phyloP scores from a whole-genome alignment of 2,888 invertebrate genomes.

The Pseudococcus viburni region DNA sequence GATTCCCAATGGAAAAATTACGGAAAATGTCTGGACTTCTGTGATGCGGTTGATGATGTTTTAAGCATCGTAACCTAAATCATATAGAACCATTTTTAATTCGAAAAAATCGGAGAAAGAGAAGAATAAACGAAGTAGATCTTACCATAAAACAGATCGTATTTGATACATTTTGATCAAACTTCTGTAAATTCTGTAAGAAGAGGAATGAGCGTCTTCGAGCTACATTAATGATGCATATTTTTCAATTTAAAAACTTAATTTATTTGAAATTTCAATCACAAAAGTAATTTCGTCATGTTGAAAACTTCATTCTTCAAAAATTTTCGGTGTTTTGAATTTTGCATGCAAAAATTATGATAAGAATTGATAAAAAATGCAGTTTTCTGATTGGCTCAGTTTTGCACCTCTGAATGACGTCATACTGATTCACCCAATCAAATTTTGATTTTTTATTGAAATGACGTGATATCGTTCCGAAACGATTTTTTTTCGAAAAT shows the following conservation, averaged over 20 bases:
- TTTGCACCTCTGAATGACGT: not conserved
- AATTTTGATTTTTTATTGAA: not conserved
- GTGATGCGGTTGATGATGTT: not conserved
- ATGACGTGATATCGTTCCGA: not conserved
- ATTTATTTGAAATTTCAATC: not conserved
- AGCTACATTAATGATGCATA: not conserved
- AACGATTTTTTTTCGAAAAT: not conserved
- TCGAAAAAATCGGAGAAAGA: not conserved
- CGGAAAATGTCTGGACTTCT: not conserved
- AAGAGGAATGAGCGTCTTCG: not conserved
- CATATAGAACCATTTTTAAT: not conserved
- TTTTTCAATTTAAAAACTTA: not conserved
- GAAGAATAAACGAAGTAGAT: not conserved
- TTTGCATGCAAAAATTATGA: not conserved
- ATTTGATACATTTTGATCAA: not conserved
- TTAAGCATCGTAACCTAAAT: not conserved
- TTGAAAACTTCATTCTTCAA: not conserved
- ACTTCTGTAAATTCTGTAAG: not conserved
- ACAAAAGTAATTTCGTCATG: not conserved
- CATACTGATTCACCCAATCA: not conserved
- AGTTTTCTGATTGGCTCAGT: not conserved
- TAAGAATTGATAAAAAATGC: not conserved
- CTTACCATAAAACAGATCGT: constrained; percentile 3
- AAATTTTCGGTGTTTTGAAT: not conserved
- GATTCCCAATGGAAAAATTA: not conserved